Evolutionary conservation across 2,797 vertebrate species (phyloP), one percentile per base, ranked within the genome.

Genomic region (Rhynchonycteris naso): DNA sequence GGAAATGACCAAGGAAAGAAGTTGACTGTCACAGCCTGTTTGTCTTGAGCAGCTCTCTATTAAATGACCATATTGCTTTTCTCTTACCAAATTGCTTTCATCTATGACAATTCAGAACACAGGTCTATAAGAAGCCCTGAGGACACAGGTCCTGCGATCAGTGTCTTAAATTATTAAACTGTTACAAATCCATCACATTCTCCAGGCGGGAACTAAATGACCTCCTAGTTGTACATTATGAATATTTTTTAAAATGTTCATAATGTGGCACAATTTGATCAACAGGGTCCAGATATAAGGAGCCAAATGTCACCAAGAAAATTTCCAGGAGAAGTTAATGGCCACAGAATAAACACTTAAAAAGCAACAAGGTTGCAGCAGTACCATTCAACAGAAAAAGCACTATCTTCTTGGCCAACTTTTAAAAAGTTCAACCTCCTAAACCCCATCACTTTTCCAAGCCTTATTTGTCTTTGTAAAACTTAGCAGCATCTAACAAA

Each of bases 311-410:
- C 19, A 65, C 47, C 38, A 79, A 30, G n/a, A 33, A 47, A 93
- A 93, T 50, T 75, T 91, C 30, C 58, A 85, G 5, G 33, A 95
- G 68, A 8, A 71, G 82, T 84, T 69, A 91, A 81, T n/a, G 47
- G 24, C 12, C 72, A 75, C 8, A 91, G 26, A 83, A 80, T 69
- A 91, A 91, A 65, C 56, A 95, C 2, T n/a, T 63, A n/a, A 74
- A 72, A 87, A 75, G 50, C n/a, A 83, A 35, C 8, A 61, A 93
- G 54, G 19, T 38, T 8, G 12, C n/a, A 65, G 19, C 15, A 71
- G 92, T 78, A 56, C 56, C 72, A 80, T 52, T 78, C 47, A 50
- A 43, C 18, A 93, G 58, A 88, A 84, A 84, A 86, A 86, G 19
- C 68, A 52, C 1, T 18, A n/a, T 69, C 52, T 84, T 59, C 43